Conservation (phyloP, 1,140 invertebrate genomes). For the Pseudomyrmex concolor region DNA sequence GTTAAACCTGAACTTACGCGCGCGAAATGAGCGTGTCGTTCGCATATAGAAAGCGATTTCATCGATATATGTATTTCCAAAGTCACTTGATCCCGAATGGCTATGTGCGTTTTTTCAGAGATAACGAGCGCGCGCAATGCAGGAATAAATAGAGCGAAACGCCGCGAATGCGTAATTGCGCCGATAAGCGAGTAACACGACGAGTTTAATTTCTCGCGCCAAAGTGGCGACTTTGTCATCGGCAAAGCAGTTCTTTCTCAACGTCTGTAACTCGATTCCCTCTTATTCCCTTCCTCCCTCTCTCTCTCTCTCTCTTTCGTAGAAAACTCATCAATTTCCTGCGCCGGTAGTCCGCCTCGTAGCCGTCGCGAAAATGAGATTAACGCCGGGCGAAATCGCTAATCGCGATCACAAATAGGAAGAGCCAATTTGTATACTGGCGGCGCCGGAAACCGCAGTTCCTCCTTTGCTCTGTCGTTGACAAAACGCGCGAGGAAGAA, state of each 20-base stretch:
- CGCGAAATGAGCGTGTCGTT: background rate
- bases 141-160: conserved; percentile 30
- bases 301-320: background rate
- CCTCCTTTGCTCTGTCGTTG: background rate
- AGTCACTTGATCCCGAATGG: background rate
- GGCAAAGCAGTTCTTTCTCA: background rate
- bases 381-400: conserved; percentile 36
- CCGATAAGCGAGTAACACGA: conserved; percentile 8
- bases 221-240: background rate
- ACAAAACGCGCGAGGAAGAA: conserved; percentile 12
- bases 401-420: conserved; percentile 46
- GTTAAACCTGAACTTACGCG: background rate
- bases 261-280: background rate
- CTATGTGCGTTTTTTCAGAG: background rate
- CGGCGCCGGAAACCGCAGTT: background rate
- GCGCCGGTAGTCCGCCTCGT: background rate
- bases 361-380: conserved; percentile 7
- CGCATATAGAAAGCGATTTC: background rate
- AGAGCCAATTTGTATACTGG: conserved; percentile 18
- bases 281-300: background rate
- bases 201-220: conserved; percentile 11
- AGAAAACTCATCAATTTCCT: conserved; percentile 17
- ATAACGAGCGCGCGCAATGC: conserved; percentile 15
- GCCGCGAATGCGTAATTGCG: background rate
- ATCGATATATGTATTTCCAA: background rate